Base-by-base conservation (phyloP, 1,140 invertebrate species). In the Coenobita brevimanus region DNA sequence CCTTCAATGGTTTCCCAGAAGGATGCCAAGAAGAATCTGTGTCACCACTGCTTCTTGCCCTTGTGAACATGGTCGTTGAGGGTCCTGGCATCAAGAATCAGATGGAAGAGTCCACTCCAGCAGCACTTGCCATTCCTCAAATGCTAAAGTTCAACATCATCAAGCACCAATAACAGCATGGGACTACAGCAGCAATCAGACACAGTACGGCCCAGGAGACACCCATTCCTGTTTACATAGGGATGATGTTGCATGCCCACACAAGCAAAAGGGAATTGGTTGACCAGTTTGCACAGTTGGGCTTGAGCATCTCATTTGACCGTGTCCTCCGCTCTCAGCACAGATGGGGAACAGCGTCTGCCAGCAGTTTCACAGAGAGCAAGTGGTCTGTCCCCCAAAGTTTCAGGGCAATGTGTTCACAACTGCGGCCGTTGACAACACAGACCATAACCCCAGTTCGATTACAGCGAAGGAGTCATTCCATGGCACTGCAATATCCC, bases 1-100 rank as follows among this genome's bases (percentile, higher is more conserved):
- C 82, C 64, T 83, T 83, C 82, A 50, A 17, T 21, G 64, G 82
- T 71, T 71, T 83, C 82, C 62, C 33, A 43, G 17, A 62, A 62
- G 15, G 50, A 6, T 81, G 54, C 33, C 33, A 41, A 81, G 50
- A 81, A 81, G 21, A 81, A 62, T 81, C 17, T 81, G 50, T 36
- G 36, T 17, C 36, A 43, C 36, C 36, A 43, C 41, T 75, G 71
- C 17, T 75, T 33, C 71, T 43, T 43, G 43, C 71, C 71, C 15
- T 75, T n/a, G 71, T 75, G 33, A 75, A 15, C 17, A 36, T 75
- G 71, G 24, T 75, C 71, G 2, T 43, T 21, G 30, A 75, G 71
- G 71, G 71, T 38, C 71, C 1, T 41, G 8, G 41, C 36, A 75
- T 38, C 71, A 75, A 75, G 15, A 41, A 75, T 4, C 71, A 75